phyloP scores from a whole-genome alignment of 2,113 vertebrate genomes.

The Scalopus aquaticus region DNA sequence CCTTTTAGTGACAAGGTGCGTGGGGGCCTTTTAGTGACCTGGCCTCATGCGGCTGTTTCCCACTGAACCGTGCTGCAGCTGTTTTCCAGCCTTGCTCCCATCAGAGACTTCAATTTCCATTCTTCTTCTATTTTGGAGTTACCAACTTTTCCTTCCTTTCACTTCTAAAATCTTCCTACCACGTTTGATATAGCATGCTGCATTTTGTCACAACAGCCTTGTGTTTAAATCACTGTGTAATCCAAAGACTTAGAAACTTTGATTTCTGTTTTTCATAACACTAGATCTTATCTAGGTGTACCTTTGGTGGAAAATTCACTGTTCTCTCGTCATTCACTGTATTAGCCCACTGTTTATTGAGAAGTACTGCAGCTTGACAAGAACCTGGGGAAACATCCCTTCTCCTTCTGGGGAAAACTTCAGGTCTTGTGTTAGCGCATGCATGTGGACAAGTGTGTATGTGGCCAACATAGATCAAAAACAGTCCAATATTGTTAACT shows the following conservation, averaged over 20 bases:
- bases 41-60: not conserved
- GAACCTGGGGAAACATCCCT: not conserved
- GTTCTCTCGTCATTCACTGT: not conserved
- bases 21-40: not conserved
- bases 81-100: not conserved
- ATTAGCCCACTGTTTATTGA: not conserved
- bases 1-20: not conserved
- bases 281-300: not conserved
- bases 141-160: not conserved
- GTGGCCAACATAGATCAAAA: not conserved
- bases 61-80: not conserved
- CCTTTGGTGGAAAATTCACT: not conserved
- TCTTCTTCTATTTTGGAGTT: not conserved
- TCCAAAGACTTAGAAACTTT: slow-evolving; percentile 40
- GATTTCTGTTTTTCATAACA: slow-evolving; percentile 41
- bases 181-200: slow-evolving; percentile 17
- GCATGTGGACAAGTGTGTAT: not conserved
- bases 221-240: slow-evolving; percentile 44
- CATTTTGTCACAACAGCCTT: slow-evolving; percentile 60
- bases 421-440: not conserved
- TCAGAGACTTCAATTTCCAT: not conserved
- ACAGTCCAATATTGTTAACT: not conserved
- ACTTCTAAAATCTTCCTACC: slow-evolving; percentile 50
- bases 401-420: not conserved
- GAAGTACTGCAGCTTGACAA: not conserved